A percentile compares a stretch with the other conserved stretches of the same genome.
These are phyloP conservation scores for Cataglyphis albicans DNA, from an alignment of 2,888 invertebrate species.

Conservation along the genomic window DNA sequence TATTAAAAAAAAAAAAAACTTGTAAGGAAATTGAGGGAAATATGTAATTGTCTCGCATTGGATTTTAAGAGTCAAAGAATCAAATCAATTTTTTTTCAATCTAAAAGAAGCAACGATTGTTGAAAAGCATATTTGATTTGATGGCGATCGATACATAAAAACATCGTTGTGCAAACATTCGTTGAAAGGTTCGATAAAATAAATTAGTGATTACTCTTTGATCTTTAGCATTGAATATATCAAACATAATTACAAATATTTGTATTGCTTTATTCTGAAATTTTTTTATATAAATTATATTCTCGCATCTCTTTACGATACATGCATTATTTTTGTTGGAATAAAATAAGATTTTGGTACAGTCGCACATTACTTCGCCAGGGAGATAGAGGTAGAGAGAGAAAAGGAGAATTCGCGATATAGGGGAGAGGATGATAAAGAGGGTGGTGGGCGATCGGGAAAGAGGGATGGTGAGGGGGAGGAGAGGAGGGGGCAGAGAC, in stretches of 20 bases:
- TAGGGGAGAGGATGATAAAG: slow-evolving; percentile 42
- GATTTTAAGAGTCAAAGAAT: background rate
- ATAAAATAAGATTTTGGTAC: slow-evolving; percentile 50
- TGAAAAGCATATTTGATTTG: background rate
- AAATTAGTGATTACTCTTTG: background rate
- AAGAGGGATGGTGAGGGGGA: background rate
- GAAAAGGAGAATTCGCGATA: slow-evolving; percentile 23
- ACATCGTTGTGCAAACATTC: background rate
- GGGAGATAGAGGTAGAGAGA: background rate
- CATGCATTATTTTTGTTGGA: background rate
- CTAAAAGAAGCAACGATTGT: background rate
- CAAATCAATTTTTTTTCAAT: background rate
- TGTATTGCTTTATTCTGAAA: background rate
- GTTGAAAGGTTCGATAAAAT: background rate
- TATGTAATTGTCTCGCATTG: background rate
- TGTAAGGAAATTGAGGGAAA: no score
- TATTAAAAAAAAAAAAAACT: background rate
- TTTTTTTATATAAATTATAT: no score
- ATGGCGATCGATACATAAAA: background rate
- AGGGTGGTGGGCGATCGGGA: background rate
- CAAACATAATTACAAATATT: background rate
- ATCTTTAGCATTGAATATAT: background rate
- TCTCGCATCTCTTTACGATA: background rate
- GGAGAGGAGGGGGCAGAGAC: slow-evolving; percentile 8
- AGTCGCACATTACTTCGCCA: slow-evolving; percentile 30